A percentile compares a stretch with the other conserved stretches of the same genome.
Evolutionary conservation across 2,113 vertebrate genomes (phyloP).

Genomic region (Oreocharis arfaki): DNA sequence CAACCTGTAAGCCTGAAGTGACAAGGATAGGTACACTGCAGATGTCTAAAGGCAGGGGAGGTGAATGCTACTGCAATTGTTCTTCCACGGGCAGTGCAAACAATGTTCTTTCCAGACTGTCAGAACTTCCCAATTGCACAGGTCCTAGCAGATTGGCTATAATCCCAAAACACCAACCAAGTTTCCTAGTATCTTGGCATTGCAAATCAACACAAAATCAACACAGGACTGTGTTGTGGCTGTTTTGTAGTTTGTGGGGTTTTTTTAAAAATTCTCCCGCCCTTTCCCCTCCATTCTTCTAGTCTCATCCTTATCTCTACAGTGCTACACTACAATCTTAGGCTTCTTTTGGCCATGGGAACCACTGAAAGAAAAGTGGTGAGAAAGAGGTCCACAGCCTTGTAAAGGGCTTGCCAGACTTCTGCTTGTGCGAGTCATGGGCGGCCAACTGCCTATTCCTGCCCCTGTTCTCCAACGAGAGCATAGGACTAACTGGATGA

Average conservation of each 20-base stretch:
- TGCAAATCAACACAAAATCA: neutral
- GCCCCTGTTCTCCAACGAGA: accelerated
- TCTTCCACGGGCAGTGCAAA: neutral
- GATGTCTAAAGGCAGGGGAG: neutral
- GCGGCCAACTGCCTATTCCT: neutral
- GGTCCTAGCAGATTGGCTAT: neutral
- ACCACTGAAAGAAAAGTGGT: neutral
- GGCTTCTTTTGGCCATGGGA: neutral
- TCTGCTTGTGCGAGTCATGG: neutral
- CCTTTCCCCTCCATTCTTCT: neutral
- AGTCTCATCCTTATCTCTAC: neutral
- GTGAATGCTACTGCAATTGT: neutral
- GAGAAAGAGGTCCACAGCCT: neutral
- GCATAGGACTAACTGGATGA: neutral
- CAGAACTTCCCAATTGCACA: neutral
- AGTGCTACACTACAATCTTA: neutral
- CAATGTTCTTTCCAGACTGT: neutral
- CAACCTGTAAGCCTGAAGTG: neutral
- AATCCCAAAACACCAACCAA: neutral
- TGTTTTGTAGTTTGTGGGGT: neutral
- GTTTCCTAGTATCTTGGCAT: neutral
- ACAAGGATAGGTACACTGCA: neutral
- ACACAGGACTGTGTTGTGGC: neutral
- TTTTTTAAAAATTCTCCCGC: neutral
- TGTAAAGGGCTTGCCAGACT: neutral